Percentiles rank a stretch among this genome's conserved stretches.
These are phyloP conservation scores for Gallinago nigripennis DNA, from an alignment of 2,797 vertebrate species.

Conservation along the genomic window DNA sequence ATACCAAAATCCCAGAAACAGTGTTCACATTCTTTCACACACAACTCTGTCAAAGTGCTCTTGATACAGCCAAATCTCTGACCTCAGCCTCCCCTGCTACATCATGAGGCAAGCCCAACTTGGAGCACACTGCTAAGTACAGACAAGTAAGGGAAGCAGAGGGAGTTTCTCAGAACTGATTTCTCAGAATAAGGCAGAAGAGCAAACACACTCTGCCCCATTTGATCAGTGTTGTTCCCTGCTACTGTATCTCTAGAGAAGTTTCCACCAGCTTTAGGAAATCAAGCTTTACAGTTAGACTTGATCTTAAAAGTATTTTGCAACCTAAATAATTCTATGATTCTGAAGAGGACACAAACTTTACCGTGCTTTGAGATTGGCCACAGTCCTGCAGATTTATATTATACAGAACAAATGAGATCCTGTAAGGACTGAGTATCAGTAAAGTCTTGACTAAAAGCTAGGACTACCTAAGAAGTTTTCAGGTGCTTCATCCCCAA, in stretches of 20 bases:
- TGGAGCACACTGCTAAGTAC: not conserved
- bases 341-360: not conserved
- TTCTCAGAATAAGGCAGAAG: not conserved
- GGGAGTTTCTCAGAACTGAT: not conserved
- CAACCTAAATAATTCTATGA: not conserved
- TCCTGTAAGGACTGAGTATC: not conserved
- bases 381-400: not conserved
- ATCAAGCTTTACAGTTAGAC: not conserved
- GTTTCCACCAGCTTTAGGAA: not conserved
- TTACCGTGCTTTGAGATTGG: not conserved
- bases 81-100: not conserved
- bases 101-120: not conserved
- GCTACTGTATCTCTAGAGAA: not conserved
- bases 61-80: not conserved
- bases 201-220: not conserved
- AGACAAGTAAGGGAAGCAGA: not conserved
- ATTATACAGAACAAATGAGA: not conserved
- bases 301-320: not conserved
- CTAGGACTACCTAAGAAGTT: not conserved
- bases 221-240: not conserved
- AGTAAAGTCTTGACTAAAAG: not conserved
- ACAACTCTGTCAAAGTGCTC: not conserved
- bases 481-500: not conserved
- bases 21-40: rapidly evolving
- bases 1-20: not conserved